Evolutionary conservation across 2,797 vertebrate genomes (phyloP).

Genomic region (Lutjanus campechanus): DNA sequence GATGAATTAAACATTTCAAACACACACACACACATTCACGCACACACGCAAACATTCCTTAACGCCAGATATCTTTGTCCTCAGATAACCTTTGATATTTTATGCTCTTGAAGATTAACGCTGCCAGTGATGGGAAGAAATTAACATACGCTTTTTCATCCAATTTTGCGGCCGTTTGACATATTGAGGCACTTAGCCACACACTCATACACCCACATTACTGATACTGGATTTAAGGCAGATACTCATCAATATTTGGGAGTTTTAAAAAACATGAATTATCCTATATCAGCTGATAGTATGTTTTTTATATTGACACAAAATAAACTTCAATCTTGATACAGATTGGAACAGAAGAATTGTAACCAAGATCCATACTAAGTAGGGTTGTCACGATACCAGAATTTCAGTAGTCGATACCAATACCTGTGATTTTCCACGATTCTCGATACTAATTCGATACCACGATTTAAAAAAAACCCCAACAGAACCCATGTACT

Average conservation of each 20-base stretch:
- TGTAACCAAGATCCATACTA: not conserved
- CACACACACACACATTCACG: not conserved
- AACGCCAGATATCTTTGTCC: constrained; percentile 11
- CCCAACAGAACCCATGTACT: too few relatives aligned
- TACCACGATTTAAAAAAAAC: too few relatives aligned
- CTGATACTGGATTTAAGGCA: not conserved
- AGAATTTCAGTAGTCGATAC: too few relatives aligned
- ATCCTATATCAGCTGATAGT: not conserved
- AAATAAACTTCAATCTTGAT: not conserved
- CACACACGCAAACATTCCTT: not conserved
- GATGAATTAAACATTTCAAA: constrained; percentile 56
- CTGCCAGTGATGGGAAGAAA: not conserved
- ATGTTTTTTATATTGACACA: not conserved
- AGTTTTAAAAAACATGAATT: not conserved
- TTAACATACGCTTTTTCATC: not conserved
- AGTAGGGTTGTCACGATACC: too few relatives aligned
- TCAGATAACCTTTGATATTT: constrained; percentile 7
- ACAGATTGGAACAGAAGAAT: too few relatives aligned
- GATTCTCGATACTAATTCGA: too few relatives aligned
- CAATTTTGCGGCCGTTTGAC: too few relatives aligned
- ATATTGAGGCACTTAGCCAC: not conserved
- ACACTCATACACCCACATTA: not conserved
- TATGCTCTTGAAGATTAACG: not conserved
- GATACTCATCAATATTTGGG: too few relatives aligned
- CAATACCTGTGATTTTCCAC: too few relatives aligned